phyloP scores from a whole-genome alignment of 2,888 invertebrate species.

The Ischnura elegans region DNA sequence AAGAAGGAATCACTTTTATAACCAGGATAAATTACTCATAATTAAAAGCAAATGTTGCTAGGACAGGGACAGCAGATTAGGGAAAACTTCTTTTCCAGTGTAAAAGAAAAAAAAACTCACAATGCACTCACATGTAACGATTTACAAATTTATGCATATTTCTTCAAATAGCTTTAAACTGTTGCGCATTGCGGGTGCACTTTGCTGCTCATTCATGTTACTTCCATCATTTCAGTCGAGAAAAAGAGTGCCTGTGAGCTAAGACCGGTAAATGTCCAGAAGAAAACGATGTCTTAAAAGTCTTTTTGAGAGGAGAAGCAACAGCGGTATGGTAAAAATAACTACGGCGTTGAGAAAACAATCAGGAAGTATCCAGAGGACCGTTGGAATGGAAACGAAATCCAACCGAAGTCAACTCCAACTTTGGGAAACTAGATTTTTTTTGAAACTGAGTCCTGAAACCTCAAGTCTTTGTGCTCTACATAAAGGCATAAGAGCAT shows the following conservation, averaged over 20 bases:
- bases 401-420: not conserved
- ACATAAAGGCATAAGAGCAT: not conserved
- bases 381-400: not conserved
- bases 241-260: not conserved
- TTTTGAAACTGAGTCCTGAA: not conserved
- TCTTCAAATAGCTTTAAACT: not conserved
- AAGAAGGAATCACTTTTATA: too few species aligned
- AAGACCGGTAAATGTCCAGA: not conserved
- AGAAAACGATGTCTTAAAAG: not conserved
- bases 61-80: too few species aligned
- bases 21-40: too few species aligned
- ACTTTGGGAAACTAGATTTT: not conserved
- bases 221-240: not conserved
- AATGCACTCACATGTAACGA: too few species aligned
- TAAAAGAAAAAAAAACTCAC: too few species aligned
- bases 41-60: too few species aligned
- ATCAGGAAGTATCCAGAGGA: not conserved
- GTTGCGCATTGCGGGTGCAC: not conserved
- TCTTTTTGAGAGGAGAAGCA: not conserved
- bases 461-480: not conserved
- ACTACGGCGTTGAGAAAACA: not conserved
- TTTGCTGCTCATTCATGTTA: not conserved
- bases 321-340: not conserved
- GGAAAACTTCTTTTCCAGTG: too few species aligned
- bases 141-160: too few species aligned